Percentiles rank a stretch among this genome's conserved stretches.
Conservation (phyloP, 2,888 invertebrate genomes). For the Macropis europaea region DNA sequence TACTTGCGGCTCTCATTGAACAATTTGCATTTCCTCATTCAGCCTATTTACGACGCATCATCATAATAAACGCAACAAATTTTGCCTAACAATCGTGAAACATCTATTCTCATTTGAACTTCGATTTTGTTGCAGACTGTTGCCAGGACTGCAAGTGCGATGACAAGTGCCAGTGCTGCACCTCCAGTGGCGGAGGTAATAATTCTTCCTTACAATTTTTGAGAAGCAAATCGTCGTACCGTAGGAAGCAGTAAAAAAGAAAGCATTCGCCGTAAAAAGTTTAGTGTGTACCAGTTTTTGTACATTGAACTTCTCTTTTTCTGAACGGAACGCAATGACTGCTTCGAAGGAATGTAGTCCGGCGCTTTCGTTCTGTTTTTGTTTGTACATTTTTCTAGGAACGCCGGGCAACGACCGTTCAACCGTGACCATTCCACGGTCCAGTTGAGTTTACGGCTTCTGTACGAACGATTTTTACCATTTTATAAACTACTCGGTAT, state of each 20-base stretch:
- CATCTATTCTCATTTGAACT: not conserved
- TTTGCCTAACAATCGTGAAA: not conserved
- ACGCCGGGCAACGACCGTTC: constrained; percentile 46
- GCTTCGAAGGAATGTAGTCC: constrained; percentile 26
- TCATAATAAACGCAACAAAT: not conserved
- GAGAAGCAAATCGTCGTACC: not conserved
- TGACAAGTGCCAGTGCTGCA: constrained; percentile 73
- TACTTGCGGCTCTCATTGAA: not conserved
- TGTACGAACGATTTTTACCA: not conserved
- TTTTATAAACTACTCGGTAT: not conserved
- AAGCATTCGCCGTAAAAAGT: not conserved
- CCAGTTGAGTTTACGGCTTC: not conserved
- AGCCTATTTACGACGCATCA: not conserved
- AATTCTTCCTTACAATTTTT: not conserved
- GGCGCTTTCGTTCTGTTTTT: constrained; percentile 14
- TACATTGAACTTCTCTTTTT: not conserved
- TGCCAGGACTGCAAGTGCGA: constrained; percentile 76
- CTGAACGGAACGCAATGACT: not conserved
- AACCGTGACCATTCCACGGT: constrained; percentile 16
- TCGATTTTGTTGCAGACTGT: constrained; percentile 63
- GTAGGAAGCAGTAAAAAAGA: not conserved
- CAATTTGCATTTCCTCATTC: constrained; percentile 10
- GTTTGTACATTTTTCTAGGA: constrained; percentile 36
- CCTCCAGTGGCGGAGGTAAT: constrained; percentile 65
- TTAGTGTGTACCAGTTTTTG: not conserved